A percentile compares a stretch with the other conserved stretches of the same genome.
These are phyloP conservation scores for Drosophila anomelani DNA, from an alignment of 2,888 invertebrate species.

Conservation along the genomic window DNA sequence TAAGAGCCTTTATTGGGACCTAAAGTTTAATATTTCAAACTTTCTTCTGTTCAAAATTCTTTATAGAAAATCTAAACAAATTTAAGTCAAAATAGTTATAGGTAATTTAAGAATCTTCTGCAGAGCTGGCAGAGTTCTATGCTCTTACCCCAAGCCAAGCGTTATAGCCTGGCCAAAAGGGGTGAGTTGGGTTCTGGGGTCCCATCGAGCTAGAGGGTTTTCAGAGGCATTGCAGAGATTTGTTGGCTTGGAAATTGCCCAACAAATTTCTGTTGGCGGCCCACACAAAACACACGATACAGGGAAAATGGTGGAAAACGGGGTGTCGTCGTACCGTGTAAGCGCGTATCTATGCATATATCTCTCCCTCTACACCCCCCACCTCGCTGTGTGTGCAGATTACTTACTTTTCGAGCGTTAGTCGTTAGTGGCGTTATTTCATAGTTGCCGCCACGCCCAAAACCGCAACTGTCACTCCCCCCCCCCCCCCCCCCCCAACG, in stretches of 20 bases:
- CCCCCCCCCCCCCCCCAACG: conserved; percentile 23
- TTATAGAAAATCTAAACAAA: not conserved
- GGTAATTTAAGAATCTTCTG: not conserved
- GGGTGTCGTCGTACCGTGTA: conserved; percentile 49
- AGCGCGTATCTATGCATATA: conserved; percentile 72
- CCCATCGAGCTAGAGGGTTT: conserved; percentile 7
- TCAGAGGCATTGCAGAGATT: conserved; percentile 73
- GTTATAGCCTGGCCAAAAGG: conserved; percentile 1
- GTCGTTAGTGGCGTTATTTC: conserved; percentile 80
- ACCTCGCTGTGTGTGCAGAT: conserved; percentile 58
- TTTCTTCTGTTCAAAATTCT: too few species aligned
- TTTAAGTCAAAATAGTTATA: not conserved
- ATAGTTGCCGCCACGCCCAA: conserved; percentile 75
- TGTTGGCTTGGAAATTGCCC: conserved; percentile 81
- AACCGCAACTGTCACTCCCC: conserved; percentile 47
- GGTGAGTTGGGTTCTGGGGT: not conserved
- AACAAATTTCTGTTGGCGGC: conserved; percentile 78
- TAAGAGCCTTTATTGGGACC: too few species aligned
- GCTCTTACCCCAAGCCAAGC: conserved; percentile 2
- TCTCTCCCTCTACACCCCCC: conserved; percentile 20
- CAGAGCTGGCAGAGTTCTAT: not conserved
- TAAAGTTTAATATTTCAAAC: too few species aligned
- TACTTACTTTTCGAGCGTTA: conserved; percentile 78
- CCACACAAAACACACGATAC: conserved; percentile 60
- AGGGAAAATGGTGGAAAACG: conserved; percentile 4